These are phyloP conservation scores for Philotrypesis tridentata DNA, from an alignment of 1,140 invertebrate genomes.

Conservation along the genomic window DNA sequence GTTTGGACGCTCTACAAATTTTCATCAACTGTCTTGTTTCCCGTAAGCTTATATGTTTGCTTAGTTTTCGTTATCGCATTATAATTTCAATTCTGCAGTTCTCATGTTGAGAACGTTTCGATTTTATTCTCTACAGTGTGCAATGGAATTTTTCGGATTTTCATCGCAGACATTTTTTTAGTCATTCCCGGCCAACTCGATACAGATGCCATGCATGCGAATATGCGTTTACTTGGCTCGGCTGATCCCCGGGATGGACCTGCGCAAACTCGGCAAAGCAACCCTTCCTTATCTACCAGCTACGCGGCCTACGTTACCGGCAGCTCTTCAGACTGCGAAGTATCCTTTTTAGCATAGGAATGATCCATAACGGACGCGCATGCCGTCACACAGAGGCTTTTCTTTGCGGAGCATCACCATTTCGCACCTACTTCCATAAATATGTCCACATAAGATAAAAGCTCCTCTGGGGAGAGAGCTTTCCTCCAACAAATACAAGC, in stretches of 20 bases:
- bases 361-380: constrained; percentile 14
- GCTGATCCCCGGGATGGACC: not conserved
- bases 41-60: not conserved
- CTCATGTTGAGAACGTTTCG: too few relatives aligned
- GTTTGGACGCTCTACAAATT: not conserved
- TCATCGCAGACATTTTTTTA: not conserved
- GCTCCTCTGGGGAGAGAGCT: not conserved
- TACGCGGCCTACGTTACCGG: not conserved
- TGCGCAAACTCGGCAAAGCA: not conserved
- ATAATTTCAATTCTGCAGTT: too few relatives aligned
- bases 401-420: not conserved
- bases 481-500: constrained; percentile 25
- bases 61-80: too few relatives aligned
- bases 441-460: not conserved
- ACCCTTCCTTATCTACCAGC: constrained; percentile 12
- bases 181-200: not conserved
- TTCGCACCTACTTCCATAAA: constrained; percentile 11
- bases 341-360: constrained; percentile 44
- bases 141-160: not conserved
- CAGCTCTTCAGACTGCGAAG: not conserved
- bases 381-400: constrained; percentile 1
- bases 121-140: too few relatives aligned
- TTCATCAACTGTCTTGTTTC: not conserved
- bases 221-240: not conserved
- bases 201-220: constrained; percentile 2